Base-by-base conservation (phyloP, 2,113 vertebrate species). In the Peucedramus taeniatus region DNA sequence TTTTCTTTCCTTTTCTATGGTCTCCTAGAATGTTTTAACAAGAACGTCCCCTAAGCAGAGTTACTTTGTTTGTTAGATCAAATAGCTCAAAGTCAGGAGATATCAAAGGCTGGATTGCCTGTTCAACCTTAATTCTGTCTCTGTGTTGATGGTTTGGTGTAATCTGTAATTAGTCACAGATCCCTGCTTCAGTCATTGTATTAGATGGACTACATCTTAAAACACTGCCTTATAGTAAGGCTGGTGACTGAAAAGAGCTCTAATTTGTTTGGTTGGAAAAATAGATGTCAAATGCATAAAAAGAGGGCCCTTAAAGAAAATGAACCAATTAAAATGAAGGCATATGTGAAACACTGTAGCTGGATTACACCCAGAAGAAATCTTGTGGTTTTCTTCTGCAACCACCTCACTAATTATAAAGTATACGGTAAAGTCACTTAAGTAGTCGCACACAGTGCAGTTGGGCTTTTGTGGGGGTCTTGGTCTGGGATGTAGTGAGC, bases 131-230 rank as follows among this genome's bases (percentile, higher is more conserved):
- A 96, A 94, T 96, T 97, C 84, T 95, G 87, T 95, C 87, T 91
- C 71, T 8, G 10, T 87, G 66, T 74, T 83, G 72, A 81, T 91
- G 70, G 51, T 94, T 95, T 93, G 78, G 75, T 96, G 84, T 91
- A 93, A 85, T 95, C 91, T 91, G 45, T 93, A 93, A 90, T 74
- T 53, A 68, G n/a, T 87, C 87, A 94, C 85, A 95, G 90, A 95
- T 94, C 75, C 47, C 63, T 96, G 96, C 92, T 94, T 95, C 87
- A 85, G 75, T 96, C 93, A 83, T 96, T 96, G 92, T 95, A 60
- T 93, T 88, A 95, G 95, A 83, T 93, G 93, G 85, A 74, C 84
- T 91, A 13, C 33, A 17, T 79, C 79, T 72, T 72, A 57, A 76
- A 54, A n/a, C 49, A 24, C 30, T 85, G 47, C 63, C n/a, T 87